Base-by-base conservation (phyloP, 2,888 invertebrate species). In the Linyphia triangularis region DNA sequence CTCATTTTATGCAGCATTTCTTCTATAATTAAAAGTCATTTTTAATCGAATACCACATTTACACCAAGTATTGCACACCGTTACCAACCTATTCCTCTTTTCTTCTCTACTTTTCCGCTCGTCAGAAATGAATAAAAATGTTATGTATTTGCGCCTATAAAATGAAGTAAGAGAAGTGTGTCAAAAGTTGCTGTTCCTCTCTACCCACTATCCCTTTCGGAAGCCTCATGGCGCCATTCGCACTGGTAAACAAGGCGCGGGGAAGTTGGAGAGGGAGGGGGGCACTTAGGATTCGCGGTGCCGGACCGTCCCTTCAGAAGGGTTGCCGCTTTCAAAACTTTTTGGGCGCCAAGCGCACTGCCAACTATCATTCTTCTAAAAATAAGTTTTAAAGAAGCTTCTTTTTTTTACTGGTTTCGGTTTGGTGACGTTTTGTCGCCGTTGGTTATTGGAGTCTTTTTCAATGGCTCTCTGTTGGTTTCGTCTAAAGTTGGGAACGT, bases 141-240 rank as follows among this genome's bases (percentile, higher is more conserved):
- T 30, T 28, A 84, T 84, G 57, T 63, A 65, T 72, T 70, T 59
- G 33, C 57, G 72, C 63, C 40, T 43, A 65, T 30, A 65, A 72
- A 79, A 65, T 73, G 73, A 26, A 78, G 67, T 70, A 79, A 86
- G 79, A 72, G 65, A 86, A 86, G 85, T 86, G 73, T 86, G 85
- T 86, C 85, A 85, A 79, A 85, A 85, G 85, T 85, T 79, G 72
- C 43, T 63, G 79, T 86, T 77, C 72, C 59, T 37, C n/a, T 67
- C 82, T 82, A 88, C 82, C 88, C 81, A 81, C 88, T 86, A 73
- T 82, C 72, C 81, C 88, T 88, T 88, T 88, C 75, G 63, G 40
- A 65, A 79, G 72, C 88, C 69, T 75, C 81, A 33, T 82, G 88
- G 79, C 88, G 88, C 88, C 88, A 75, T 65, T 88, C 81, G 51